A percentile compares a stretch with the other conserved stretches of the same genome.
phyloP scores from a whole-genome alignment of 1,140 invertebrate species.

The Cydia amplana region DNA sequence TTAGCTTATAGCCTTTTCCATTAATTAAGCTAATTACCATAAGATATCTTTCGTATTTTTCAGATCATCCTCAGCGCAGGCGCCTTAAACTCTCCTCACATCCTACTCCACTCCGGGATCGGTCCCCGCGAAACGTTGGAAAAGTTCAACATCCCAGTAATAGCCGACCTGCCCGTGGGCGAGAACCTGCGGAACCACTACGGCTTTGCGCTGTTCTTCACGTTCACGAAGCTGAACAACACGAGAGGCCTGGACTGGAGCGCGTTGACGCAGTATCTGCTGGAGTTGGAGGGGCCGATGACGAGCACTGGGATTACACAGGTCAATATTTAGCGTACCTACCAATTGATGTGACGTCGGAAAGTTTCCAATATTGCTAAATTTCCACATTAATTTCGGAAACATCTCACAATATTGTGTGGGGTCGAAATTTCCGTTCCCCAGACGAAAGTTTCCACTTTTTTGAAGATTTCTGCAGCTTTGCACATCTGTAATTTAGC shows the following conservation, averaged over 20 bases:
- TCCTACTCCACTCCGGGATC: conserved; percentile 85
- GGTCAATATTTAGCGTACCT: no score
- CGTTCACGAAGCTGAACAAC: conserved; percentile 73
- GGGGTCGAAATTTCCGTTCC: no score
- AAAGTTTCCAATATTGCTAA: not conserved
- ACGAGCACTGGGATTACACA: conserved; percentile 81
- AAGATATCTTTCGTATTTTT: conserved; percentile 23
- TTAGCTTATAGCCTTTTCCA: no score
- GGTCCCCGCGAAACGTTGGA: conserved; percentile 81
- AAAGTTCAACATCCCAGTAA: conserved; percentile 81
- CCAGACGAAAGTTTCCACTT: no score
- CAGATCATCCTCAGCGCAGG: conserved; percentile 85
- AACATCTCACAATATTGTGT: no score
- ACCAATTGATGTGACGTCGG: no score
- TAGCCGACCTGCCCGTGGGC: conserved; percentile 85
- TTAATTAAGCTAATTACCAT: not conserved
- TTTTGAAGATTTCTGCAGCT: no score
- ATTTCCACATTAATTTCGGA: no score
- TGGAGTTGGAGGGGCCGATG: conserved; percentile 80
- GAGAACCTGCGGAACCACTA: conserved; percentile 86
- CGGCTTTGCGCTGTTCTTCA: conserved; percentile 78
- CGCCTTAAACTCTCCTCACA: conserved; percentile 81
- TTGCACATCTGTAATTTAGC: no score
- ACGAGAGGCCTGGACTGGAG: conserved; percentile 81
- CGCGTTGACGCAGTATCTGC: conserved; percentile 79